These are phyloP conservation scores for Lissocephala sabroskyi DNA, from an alignment of 2,888 invertebrate genomes.

Conservation along the genomic window DNA sequence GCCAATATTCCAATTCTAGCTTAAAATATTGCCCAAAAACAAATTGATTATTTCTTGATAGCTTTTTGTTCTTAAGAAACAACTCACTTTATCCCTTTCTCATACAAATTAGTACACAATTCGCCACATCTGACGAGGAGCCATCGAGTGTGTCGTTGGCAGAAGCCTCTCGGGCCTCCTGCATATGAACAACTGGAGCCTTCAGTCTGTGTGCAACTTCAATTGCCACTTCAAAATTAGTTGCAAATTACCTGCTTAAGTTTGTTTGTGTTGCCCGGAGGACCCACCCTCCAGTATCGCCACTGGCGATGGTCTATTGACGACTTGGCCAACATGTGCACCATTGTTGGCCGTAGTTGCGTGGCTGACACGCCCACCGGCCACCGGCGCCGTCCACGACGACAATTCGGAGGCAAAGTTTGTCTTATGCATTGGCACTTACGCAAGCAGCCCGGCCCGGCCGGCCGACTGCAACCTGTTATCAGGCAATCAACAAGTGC, in stretches of 20 bases:
- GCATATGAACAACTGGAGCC: slow-evolving; percentile 39
- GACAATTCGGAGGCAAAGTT: slow-evolving; percentile 38
- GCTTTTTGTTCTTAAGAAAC: too few relatives aligned
- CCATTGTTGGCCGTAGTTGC: slow-evolving; percentile 41
- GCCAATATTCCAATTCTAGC: too few relatives aligned
- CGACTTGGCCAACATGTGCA: slow-evolving; percentile 51
- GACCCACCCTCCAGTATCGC: slow-evolving; percentile 14
- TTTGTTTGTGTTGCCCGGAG: slow-evolving; percentile 40
- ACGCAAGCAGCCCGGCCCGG: slow-evolving; percentile 28
- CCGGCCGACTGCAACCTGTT: slow-evolving; percentile 34
- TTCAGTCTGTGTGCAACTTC: slow-evolving; percentile 20
- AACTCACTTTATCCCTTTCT: too few relatives aligned
- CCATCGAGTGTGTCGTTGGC: too few relatives aligned
- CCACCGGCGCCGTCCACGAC: slow-evolving; percentile 14
- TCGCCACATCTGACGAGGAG: too few relatives aligned
- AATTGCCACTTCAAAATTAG: slow-evolving; percentile 56
- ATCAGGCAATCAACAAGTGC: slow-evolving; percentile 61
- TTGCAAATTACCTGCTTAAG: slow-evolving; percentile 64
- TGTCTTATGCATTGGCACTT: slow-evolving; percentile 57
- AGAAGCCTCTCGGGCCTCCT: slow-evolving; percentile 7
- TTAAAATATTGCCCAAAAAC: too few relatives aligned
- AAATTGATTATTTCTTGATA: too few relatives aligned
- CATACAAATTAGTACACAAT: too few relatives aligned
- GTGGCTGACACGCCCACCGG: slow-evolving; percentile 46
- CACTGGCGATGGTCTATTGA: slow-evolving; percentile 10